Evolutionary conservation across 2,113 vertebrate species (phyloP).

Genomic region (Daphoenositta chrysoptera): DNA sequence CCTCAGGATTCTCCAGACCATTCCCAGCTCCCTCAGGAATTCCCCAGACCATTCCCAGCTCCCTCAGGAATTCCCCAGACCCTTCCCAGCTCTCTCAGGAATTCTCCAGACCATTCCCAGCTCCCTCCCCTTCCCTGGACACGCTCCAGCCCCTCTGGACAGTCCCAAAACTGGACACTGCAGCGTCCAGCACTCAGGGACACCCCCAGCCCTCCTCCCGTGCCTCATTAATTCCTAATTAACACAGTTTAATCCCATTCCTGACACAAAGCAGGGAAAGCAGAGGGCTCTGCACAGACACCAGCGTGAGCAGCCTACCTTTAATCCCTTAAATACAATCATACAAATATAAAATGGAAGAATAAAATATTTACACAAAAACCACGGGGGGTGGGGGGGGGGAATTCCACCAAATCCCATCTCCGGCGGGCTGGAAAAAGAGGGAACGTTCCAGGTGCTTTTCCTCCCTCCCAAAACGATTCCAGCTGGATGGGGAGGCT

Average conservation of each 20-base stretch:
- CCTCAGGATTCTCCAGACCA: background rate
- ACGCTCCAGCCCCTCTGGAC: background rate
- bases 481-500: background rate
- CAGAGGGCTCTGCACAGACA: background rate
- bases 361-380: conserved; percentile 68
- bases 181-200: background rate
- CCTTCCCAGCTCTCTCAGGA: background rate
- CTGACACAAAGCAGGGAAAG: background rate
- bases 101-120: background rate
- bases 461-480: background rate
- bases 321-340: conserved; percentile 72
- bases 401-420: background rate
- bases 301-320: background rate
- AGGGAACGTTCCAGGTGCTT: background rate
- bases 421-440: background rate
- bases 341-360: conserved; percentile 64
- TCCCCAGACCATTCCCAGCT: background rate
- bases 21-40: background rate
- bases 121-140: background rate
- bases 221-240: background rate
- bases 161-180: background rate
- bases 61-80: background rate
- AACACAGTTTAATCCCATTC: background rate
- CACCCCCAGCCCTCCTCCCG: rapidly evolving
- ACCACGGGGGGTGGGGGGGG: background rate